Conservation (phyloP, 2,113 vertebrate species). For the Pelvicachromis taeniatus region DNA sequence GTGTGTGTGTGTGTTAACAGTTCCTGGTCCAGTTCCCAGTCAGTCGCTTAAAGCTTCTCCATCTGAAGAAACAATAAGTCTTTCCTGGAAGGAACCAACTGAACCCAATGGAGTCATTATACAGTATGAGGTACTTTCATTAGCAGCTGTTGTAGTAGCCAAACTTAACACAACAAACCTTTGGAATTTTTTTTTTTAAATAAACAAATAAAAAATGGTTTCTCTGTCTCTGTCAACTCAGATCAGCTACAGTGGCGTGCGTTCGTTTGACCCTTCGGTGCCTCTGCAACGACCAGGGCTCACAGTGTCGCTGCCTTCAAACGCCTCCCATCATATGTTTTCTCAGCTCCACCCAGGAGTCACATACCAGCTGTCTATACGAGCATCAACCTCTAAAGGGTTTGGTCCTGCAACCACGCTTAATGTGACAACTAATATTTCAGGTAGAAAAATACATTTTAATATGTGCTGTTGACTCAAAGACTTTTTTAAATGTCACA, state of each 20-base stretch:
- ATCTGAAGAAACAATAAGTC: constrained; percentile 95
- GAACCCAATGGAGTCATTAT: constrained; percentile 97
- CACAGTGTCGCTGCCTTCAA: constrained; percentile 87
- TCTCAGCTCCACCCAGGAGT: constrained; percentile 92
- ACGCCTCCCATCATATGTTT: constrained; percentile 88
- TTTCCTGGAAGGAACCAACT: constrained; percentile 94
- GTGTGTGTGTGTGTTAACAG: constrained; percentile 61
- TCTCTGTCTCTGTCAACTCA: constrained; percentile 46
- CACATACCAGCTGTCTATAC: constrained; percentile 92
- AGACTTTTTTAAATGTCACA: fast-evolving
- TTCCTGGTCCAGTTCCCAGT: constrained; percentile 89
- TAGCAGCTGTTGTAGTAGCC: background rate
- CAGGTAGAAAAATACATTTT: constrained; percentile 73
- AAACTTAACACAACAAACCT: background rate
- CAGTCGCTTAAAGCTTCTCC: constrained; percentile 90
- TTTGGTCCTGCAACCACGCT: constrained; percentile 88
- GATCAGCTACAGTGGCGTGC: constrained; percentile 90
- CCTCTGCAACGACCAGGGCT: constrained; percentile 85
- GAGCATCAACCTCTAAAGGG: constrained; percentile 92
- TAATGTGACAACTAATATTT: constrained; percentile 97
- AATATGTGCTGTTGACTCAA: background rate
- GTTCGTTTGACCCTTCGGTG: constrained; percentile 93
- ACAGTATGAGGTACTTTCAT: constrained; percentile 88
- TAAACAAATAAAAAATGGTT: background rate
- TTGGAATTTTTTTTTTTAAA: too few relatives aligned